phyloP scores from a whole-genome alignment of 2,888 invertebrate genomes.

The Proisotoma minuta region DNA sequence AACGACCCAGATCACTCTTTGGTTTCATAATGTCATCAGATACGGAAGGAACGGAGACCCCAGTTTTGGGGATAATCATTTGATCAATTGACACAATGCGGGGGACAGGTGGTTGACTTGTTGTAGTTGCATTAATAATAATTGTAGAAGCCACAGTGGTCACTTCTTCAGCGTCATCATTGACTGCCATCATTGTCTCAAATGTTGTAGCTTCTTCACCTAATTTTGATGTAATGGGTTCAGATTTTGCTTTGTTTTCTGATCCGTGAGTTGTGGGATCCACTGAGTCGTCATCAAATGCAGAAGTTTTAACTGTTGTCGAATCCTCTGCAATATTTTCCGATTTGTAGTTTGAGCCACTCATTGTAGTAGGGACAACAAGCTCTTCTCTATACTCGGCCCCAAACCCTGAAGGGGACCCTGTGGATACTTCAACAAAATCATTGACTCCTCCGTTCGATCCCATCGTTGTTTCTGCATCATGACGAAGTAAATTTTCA shows the following conservation, averaged over 20 bases:
- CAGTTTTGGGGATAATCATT: constrained; percentile 21
- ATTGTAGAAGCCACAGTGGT: background rate
- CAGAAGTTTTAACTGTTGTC: too few relatives aligned
- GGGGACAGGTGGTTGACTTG: background rate
- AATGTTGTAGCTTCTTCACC: background rate
- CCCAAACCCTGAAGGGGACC: constrained; percentile 13
- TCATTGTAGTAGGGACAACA: background rate
- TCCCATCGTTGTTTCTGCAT: background rate
- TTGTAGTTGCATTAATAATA: background rate
- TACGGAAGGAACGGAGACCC: constrained; percentile 27
- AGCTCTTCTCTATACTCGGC: constrained; percentile 14
- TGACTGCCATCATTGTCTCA: background rate
- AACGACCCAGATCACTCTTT: constrained; percentile 15
- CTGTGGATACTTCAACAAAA: constrained; percentile 28
- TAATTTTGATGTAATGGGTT: background rate
- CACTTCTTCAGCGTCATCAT: constrained; percentile 8
- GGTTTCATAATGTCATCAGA: constrained; percentile 20
- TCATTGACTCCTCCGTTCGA: background rate
- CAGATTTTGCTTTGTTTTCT: background rate
- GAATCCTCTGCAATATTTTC: background rate
- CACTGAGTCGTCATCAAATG: background rate
- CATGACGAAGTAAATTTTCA: too few relatives aligned
- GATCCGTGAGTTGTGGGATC: background rate
- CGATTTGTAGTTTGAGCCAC: background rate
- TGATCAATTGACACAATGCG: constrained; percentile 3